Evolutionary conservation across 2,797 vertebrate genomes (phyloP).

Genomic region (Ciconia nigra): DNA sequence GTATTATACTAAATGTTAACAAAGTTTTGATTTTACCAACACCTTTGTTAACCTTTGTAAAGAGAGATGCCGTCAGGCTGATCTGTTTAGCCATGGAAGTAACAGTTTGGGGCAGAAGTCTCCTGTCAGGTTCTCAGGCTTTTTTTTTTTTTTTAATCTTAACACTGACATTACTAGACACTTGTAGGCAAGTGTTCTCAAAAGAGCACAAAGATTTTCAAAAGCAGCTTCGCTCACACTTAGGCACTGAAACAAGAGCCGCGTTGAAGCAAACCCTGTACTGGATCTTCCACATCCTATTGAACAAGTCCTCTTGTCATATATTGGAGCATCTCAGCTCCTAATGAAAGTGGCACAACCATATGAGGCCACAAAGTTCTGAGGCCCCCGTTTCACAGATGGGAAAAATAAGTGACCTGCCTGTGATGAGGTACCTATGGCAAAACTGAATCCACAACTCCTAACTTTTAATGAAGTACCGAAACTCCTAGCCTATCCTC

Average conservation of each 20-base stretch:
- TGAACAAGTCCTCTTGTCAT: neutral
- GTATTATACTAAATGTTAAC: neutral
- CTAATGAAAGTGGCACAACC: neutral
- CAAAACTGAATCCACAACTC: neutral
- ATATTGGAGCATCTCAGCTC: neutral
- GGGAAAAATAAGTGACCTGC: neutral
- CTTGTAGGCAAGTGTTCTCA: neutral
- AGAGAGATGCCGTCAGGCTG: neutral
- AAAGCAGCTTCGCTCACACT: neutral
- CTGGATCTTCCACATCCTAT: neutral
- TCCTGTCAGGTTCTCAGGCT: neutral
- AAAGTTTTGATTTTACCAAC: neutral
- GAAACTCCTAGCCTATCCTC: neutral
- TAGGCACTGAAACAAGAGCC: neutral
- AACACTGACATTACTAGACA: neutral
- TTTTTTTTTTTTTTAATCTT: neutral
- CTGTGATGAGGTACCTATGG: neutral
- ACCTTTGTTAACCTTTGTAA: neutral
- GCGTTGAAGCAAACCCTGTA: neutral
- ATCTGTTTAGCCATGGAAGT: neutral
- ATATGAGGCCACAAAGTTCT: neutral
- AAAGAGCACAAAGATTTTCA: neutral
- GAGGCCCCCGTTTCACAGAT: neutral
- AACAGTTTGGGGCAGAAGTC: no score
- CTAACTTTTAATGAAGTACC: neutral